phyloP scores from a whole-genome alignment of 1,140 invertebrate genomes.

The Palaemon carinicauda region DNA sequence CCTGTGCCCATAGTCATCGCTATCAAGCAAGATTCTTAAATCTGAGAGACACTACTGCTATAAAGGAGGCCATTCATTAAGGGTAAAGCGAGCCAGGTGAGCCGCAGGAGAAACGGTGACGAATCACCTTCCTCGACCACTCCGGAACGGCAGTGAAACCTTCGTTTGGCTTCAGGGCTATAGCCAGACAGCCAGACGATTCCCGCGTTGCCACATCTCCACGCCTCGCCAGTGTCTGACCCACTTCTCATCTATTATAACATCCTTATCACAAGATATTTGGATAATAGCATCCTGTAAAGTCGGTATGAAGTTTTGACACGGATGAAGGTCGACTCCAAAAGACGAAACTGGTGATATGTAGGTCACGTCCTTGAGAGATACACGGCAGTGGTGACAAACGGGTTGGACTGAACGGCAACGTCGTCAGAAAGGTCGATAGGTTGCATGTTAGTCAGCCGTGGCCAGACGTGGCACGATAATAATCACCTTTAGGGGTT shows the following conservation, averaged over 20 bases:
- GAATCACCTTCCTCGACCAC: constrained; percentile 28
- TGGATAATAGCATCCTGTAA: no score
- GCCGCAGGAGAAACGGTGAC: neutral
- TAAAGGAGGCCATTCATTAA: neutral
- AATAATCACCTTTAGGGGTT: constrained; percentile 53
- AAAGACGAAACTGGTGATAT: no score
- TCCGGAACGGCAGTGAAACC: constrained; percentile 37
- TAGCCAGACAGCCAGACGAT: constrained; percentile 47
- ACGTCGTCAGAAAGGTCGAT: constrained; percentile 46
- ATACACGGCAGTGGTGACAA: neutral
- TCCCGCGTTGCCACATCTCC: constrained; percentile 38
- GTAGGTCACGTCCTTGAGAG: neutral
- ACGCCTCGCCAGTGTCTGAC: constrained; percentile 36
- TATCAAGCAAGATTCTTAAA: neutral
- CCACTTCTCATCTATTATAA: constrained; percentile 27
- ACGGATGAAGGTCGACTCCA: no score
- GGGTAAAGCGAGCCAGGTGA: neutral
- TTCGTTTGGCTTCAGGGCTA: constrained; percentile 52
- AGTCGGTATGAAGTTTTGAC: no score
- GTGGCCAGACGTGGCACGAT: constrained; percentile 51
- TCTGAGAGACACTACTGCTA: neutral
- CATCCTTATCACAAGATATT: no score
- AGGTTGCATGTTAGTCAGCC: constrained; percentile 54
- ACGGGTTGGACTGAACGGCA: constrained; percentile 30
- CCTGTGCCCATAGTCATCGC: no score